Conservation (phyloP, 2,888 invertebrate genomes). For the Netelia melanura region DNA sequence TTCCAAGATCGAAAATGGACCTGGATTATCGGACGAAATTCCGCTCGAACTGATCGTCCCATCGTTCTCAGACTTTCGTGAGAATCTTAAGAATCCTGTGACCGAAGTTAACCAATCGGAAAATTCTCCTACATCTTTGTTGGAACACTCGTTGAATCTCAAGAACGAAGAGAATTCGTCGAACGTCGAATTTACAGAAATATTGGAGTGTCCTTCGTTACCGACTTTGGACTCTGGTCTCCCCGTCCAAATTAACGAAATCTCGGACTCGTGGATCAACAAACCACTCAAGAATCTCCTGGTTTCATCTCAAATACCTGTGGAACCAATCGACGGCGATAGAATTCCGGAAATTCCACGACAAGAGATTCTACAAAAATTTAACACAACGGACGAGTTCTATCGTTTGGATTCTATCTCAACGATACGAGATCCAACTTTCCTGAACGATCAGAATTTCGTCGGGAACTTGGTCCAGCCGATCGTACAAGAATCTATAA, state of each 20-base stretch:
- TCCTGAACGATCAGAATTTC: slow-evolving; percentile 46
- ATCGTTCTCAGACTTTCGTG: slow-evolving; percentile 5
- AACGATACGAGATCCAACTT: slow-evolving; percentile 55
- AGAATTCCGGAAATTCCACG: background rate
- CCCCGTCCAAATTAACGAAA: background rate
- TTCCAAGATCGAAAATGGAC: background rate
- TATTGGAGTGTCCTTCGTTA: background rate
- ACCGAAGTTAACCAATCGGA: background rate
- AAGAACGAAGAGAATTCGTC: background rate
- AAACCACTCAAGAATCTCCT: background rate
- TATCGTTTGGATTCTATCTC: slow-evolving; percentile 31
- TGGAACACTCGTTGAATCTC: background rate
- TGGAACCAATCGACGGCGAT: background rate
- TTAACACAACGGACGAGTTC: slow-evolving; percentile 1
- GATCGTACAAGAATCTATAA: slow-evolving; percentile 1
- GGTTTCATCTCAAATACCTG: background rate
- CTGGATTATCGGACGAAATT: slow-evolving; percentile 30
- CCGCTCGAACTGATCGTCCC: slow-evolving; percentile 27
- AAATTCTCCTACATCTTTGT: background rate
- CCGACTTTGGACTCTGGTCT: background rate
- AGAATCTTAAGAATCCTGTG: slow-evolving; percentile 13
- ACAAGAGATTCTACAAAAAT: slow-evolving; percentile 16
- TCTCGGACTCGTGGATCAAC: background rate
- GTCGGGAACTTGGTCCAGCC: slow-evolving; percentile 13
- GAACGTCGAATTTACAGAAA: slow-evolving; percentile 26